A percentile compares a stretch with the other conserved stretches of the same genome.
Evolutionary conservation across 2,797 vertebrate species (phyloP).

Genomic region (Takifugu ocellatus): DNA sequence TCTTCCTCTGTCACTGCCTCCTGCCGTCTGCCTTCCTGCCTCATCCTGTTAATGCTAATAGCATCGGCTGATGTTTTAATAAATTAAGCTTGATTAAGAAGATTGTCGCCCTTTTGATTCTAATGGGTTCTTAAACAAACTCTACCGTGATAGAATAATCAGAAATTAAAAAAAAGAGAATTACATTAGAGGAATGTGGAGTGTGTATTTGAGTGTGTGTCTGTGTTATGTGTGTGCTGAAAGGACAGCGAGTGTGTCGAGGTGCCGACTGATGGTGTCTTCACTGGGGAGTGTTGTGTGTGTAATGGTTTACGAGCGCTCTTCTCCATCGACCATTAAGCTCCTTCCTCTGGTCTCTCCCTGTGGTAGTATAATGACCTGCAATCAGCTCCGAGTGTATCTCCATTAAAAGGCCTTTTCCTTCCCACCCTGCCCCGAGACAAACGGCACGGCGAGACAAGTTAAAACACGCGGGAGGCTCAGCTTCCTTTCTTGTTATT

Average conservation of each 20-base stretch:
- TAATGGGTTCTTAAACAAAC: slow-evolving; percentile 93
- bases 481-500: slow-evolving; percentile 80
- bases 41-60: slow-evolving; percentile 61
- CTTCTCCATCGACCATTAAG: slow-evolving; percentile 92
- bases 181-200: slow-evolving; percentile 70
- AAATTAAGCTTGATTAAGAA: slow-evolving; percentile 90
- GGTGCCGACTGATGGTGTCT: slow-evolving; percentile 31
- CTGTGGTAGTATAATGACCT: slow-evolving; percentile 97
- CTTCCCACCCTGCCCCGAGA: slow-evolving; percentile 80
- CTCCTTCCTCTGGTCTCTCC: slow-evolving; percentile 91
- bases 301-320: slow-evolving; percentile 83
- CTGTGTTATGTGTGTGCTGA: slow-evolving; percentile 7
- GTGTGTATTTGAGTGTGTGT: slow-evolving; percentile 7
- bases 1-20: slow-evolving; percentile 15
- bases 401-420: slow-evolving; percentile 88
- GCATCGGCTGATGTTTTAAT: slow-evolving; percentile 68
- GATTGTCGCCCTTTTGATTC: slow-evolving; percentile 84
- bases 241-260: slow-evolving; percentile 18
- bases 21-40: slow-evolving; percentile 35
- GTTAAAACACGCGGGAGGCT: slow-evolving; percentile 89
- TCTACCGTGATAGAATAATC: slow-evolving; percentile 81
- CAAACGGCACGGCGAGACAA: slow-evolving; percentile 80
- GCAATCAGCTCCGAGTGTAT: slow-evolving; percentile 95
- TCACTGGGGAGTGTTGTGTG: slow-evolving; percentile 35
- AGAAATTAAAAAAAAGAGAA: slow-evolving; percentile 69